Evolutionary conservation across 2,888 invertebrate species (phyloP).

Genomic region (Nomada fucata): DNA sequence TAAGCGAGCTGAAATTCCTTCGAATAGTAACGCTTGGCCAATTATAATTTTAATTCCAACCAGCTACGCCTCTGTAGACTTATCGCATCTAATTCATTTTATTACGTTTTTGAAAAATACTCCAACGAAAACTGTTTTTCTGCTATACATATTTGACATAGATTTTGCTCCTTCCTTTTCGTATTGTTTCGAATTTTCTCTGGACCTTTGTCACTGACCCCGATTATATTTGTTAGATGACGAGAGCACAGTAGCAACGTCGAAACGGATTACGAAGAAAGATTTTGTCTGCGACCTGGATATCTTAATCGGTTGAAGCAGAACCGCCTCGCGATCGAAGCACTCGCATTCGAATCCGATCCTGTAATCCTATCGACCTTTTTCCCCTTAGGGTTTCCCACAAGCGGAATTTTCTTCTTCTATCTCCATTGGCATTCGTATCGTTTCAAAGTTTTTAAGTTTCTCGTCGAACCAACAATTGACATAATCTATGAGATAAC

Average conservation of each 20-base stretch:
- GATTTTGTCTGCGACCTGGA: constrained; percentile 10
- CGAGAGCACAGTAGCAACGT: not conserved
- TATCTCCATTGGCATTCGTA: no score
- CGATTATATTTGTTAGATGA: not conserved
- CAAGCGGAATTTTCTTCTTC: not conserved
- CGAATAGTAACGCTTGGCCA: no score
- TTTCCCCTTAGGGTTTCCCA: not conserved
- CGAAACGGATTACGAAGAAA: constrained; percentile 7
- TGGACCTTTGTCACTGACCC: not conserved
- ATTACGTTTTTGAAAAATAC: no score
- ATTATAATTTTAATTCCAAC: no score
- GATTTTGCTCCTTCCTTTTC: no score
- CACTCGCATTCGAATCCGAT: not conserved
- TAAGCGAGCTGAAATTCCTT: no score
- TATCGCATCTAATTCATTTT: no score
- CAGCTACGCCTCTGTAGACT: no score
- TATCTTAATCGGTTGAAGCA: constrained; percentile 14
- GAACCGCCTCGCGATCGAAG: not conserved
- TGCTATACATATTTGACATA: no score
- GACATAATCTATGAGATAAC: not conserved
- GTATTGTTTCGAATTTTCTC: no score
- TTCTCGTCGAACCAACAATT: not conserved
- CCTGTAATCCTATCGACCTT: not conserved
- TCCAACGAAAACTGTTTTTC: no score
- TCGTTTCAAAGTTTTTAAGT: not conserved